phyloP scores from a whole-genome alignment of 2,113 vertebrate genomes.

The Excalfactoria chinensis region DNA sequence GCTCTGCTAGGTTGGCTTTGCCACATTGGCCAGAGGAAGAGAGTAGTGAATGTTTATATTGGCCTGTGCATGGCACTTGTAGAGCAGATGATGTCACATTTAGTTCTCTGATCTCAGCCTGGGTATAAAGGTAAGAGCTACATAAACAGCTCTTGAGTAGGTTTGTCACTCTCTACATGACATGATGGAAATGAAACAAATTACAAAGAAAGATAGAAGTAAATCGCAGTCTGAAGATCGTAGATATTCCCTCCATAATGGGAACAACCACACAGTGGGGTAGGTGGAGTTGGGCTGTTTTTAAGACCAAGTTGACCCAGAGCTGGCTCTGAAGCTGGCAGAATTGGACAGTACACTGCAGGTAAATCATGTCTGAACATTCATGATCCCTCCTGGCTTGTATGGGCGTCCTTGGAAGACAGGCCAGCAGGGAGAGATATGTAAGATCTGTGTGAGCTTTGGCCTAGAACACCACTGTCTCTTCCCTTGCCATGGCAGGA shows the following conservation, averaged over 20 bases:
- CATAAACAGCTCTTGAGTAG: not conserved
- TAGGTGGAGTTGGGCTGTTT: not conserved
- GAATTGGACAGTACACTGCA: not conserved
- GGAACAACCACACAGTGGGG: not conserved
- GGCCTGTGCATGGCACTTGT: not conserved
- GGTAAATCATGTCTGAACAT: not conserved
- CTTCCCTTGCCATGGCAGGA: not conserved
- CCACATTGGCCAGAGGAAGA: not conserved
- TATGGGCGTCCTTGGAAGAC: not conserved
- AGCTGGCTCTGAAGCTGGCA: not conserved
- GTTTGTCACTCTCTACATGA: not conserved
- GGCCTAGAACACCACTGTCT: not conserved
- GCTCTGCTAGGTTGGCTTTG: not conserved
- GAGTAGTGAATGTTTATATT: conserved; percentile 16
- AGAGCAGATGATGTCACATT: conserved; percentile 9
- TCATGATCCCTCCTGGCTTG: not conserved
- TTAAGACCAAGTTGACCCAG: not conserved
- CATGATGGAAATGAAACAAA: not conserved
- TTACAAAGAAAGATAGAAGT: not conserved
- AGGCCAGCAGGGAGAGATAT: not conserved
- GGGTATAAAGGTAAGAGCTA: not conserved
- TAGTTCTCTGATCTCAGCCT: conserved; percentile 5
- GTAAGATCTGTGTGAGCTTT: accelerated
- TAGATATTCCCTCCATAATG: accelerated
- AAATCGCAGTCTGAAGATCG: not conserved